phyloP scores from a whole-genome alignment of 2,113 vertebrate genomes.

The Syrrhaptes paradoxus region DNA sequence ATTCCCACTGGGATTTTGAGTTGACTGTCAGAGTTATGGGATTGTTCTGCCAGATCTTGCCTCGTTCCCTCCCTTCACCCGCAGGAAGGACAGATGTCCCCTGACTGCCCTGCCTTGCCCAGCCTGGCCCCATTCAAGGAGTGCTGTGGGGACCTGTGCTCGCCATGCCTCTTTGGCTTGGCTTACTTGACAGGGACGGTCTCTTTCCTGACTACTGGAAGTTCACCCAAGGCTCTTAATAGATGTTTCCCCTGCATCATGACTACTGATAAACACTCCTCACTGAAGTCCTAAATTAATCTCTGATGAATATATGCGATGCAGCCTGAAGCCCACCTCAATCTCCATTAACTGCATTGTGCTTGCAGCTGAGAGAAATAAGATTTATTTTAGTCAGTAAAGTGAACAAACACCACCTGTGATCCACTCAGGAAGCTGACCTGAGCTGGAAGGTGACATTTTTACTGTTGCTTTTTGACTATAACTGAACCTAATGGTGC shows the following conservation, averaged over 20 bases:
- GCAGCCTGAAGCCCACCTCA: conserved; percentile 2
- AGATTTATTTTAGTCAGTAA: conserved; percentile 53
- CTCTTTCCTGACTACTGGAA: not conserved
- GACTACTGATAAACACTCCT: conserved; percentile 30
- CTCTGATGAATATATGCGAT: not conserved
- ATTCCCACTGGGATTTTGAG: not conserved
- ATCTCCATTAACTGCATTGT: conserved; percentile 27
- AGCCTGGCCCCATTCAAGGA: not conserved
- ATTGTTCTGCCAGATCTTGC: not conserved
- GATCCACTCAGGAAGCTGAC: conserved; percentile 38
- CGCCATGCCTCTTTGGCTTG: fast-evolving
- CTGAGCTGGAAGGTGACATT: conserved; percentile 32
- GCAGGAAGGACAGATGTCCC: not conserved
- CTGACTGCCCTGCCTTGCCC: not conserved
- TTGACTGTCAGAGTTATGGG: fast-evolving
- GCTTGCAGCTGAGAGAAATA: not conserved
- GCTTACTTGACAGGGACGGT: not conserved
- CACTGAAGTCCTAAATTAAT: conserved; percentile 35
- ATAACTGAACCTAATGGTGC: conserved; percentile 22
- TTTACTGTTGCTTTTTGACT: conserved; percentile 36
- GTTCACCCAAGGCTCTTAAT: not conserved
- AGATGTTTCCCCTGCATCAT: not conserved
- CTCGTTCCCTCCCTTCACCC: not conserved
- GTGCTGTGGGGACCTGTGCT: fast-evolving
- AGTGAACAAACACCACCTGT: conserved; percentile 51